Evolutionary conservation across 1,140 invertebrate genomes (phyloP).

Genomic region (Calliopsis andreniformis): DNA sequence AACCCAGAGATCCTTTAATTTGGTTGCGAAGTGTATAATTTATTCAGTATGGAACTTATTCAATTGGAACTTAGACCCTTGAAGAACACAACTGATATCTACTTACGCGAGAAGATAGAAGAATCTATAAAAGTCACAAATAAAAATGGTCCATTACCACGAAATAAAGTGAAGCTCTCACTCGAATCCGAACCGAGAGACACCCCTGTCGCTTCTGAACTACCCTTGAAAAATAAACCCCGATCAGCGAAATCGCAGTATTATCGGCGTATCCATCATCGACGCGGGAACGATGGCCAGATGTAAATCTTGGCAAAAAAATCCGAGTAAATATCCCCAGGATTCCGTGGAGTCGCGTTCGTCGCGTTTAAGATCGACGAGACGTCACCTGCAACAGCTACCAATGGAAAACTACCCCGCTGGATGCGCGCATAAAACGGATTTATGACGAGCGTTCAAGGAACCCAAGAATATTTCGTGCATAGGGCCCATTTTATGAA

Average conservation of each 20-base stretch:
- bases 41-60: no score
- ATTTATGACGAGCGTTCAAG: slow-evolving; percentile 22
- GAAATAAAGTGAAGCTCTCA: neutral
- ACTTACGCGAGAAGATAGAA: no score
- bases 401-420: slow-evolving; percentile 6
- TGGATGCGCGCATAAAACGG: neutral
- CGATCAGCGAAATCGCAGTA: neutral
- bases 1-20: no score
- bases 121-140: no score
- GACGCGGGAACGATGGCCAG: neutral
- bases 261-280: slow-evolving; percentile 1
- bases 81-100: no score
- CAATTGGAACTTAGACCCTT: no score
- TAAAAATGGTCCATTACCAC: neutral
- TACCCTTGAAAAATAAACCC: neutral
- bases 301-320: neutral
- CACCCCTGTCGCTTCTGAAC: neutral
- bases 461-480: slow-evolving; percentile 26
- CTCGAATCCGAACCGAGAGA: neutral
- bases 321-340: neutral
- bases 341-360: neutral
- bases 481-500: neutral
- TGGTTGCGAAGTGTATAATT: no score
- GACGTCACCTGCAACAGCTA: slow-evolving; percentile 8
- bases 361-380: slow-evolving; percentile 19